Evolutionary conservation across 2,797 vertebrate genomes (phyloP).

Genomic region (Orestias chungarensis): DNA sequence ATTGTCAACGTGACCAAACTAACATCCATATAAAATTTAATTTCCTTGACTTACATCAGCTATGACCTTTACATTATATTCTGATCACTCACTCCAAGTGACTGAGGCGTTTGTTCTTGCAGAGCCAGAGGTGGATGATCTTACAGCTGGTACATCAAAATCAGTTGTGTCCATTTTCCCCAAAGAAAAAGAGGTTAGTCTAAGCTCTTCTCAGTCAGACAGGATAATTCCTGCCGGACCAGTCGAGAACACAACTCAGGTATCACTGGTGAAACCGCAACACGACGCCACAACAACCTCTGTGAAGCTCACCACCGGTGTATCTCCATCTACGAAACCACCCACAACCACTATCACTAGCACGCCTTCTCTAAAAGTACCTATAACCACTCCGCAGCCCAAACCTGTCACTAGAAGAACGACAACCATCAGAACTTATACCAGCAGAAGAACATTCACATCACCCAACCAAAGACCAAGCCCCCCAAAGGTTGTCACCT

Average conservation of each 20-base stretch:
- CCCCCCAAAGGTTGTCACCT: conserved; percentile 67
- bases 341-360: conserved; percentile 40
- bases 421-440: conserved; percentile 80
- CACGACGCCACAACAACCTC: conserved; percentile 66
- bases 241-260: conserved; percentile 72
- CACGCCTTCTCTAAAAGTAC: conserved; percentile 63
- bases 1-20: conserved; percentile 9
- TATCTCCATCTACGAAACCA: conserved; percentile 60
- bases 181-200: conserved; percentile 77
- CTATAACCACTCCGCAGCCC: conserved; percentile 68
- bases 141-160: conserved; percentile 79
- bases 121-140: conserved; percentile 82
- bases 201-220: conserved; percentile 76
- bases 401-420: conserved; percentile 76
- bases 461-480: conserved; percentile 79
- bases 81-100: conserved; percentile 48
- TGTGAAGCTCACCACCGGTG: conserved; percentile 57
- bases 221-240: conserved; percentile 65
- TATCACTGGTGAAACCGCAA: conserved; percentile 70
- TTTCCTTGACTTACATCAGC: conserved; percentile 19
- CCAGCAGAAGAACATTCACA: conserved; percentile 79
- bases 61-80: conserved; percentile 27
- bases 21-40: conserved; percentile 21
- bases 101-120: conserved; percentile 83
- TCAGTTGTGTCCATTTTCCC: conserved; percentile 69